These are phyloP conservation scores for Dinomys branickii DNA, from an alignment of 2,113 vertebrate species.

Conservation along the genomic window DNA sequence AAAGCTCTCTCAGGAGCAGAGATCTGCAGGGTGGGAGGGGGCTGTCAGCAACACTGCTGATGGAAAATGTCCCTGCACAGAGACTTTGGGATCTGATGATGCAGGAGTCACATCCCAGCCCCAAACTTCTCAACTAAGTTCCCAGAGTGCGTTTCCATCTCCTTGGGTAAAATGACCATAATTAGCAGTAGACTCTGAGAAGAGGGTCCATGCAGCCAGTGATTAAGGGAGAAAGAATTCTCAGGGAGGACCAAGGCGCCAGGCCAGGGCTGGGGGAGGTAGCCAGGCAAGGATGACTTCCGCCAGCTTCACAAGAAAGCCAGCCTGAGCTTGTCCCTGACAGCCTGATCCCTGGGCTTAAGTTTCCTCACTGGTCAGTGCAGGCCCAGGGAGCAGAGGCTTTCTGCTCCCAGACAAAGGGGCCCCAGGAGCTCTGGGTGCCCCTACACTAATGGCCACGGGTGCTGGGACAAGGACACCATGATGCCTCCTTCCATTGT, in stretches of 20 bases:
- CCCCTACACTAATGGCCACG: neutral
- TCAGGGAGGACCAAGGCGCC: neutral
- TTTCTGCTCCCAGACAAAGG: too few relatives aligned
- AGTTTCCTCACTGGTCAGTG: neutral
- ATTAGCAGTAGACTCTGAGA: neutral
- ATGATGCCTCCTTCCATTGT: neutral
- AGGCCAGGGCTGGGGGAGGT: neutral
- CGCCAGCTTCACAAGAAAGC: neutral
- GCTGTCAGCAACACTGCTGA: neutral
- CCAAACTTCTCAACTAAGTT: neutral
- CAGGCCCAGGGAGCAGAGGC: neutral
- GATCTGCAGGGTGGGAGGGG: neutral
- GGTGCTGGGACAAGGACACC: neutral
- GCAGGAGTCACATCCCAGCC: neutral
- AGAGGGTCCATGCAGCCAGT: neutral
- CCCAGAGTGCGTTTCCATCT: neutral
- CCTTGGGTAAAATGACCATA: neutral
- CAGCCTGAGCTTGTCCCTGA: neutral
- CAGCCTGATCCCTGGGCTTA: neutral
- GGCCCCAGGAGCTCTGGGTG: neutral
- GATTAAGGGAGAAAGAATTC: neutral
- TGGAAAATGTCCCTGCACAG: accelerated
- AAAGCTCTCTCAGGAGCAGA: neutral
- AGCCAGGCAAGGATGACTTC: neutral
- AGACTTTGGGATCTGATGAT: neutral